Evolutionary conservation across 1,140 invertebrate species (phyloP), one percentile per base, ranked within the genome.

Genomic region (Microvelia longipes): DNA sequence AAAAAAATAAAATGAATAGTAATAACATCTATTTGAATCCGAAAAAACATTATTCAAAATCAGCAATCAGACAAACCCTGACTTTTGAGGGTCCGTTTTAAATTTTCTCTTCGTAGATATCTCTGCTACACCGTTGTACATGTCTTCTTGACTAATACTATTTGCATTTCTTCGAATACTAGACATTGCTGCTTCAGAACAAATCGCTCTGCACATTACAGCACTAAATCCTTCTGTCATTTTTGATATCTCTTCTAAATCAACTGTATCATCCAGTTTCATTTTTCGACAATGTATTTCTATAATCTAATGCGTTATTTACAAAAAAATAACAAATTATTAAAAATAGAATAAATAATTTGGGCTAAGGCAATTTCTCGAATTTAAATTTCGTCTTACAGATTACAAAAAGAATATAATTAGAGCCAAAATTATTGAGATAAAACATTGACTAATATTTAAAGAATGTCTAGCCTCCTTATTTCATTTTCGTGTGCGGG

Each of bases 151-250:
- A 19, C 78, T 84, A 27, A 90, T 82, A 69, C 83, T 82, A 60
- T 80, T 82, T 2, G 86, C 86, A 75, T 85, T 85, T 71, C 87
- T 77, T 70, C 88, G 78, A 61, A 90, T 77, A 29, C 88, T 88
- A 76, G 90, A 88, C 88, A 90, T 90, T 75, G 88, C 85, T 65
- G 88, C 86, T 79, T 90, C 88, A 30, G 89, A 86, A 79, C 88
- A 90, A 66, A 89, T 87, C 29, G 88, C 88, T 78, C 90, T 90
- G 74, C 88, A 86, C 77, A 90, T 88, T 26, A 88, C 88, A 70
- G 88, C 88, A 79, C 90, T 90, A 76, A 90, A 90, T 76, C 89
- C 88, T 78, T 90, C 87, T 1, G 88, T 90, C 73, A 87, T 88
- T 50, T 87, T 79, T 0, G 88, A 84, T 35, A 90, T 77, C 75